Base-by-base conservation (phyloP, 1,140 invertebrate genomes). In the Bemisia tabaci region DNA sequence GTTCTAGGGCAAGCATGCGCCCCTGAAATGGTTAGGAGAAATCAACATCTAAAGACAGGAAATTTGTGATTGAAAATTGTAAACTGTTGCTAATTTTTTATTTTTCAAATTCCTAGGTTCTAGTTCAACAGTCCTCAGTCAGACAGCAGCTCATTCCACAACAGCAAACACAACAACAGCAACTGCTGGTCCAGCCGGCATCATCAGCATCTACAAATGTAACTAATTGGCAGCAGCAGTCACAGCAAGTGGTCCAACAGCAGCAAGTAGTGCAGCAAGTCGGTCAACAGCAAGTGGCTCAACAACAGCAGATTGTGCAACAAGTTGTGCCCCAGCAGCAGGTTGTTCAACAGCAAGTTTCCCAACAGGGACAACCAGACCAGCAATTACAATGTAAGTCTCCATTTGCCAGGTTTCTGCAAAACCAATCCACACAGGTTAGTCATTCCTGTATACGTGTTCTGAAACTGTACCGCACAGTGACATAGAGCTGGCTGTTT, bases 191-290 rank as follows among this genome's bases (percentile, higher is more conserved):
- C 0, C 81, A 80, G 12, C 75, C 12, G 61, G 68, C 2, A 60
- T 66, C 5, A 65, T 69, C 25, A 12, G 68, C 39, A 39, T 64
- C 2, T 33, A 63, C 23, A 58, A 17, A 5, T 48, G 33, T 5
- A 48, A 5, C 33, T 5, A 48, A 48, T 48, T 48, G 33, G 33
- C 33, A 48, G 33, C 33, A 48, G 33, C 33, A 48, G 33, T 17
- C 33, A 9, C 33, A 71, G 26, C 70, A 69, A 65, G 63, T 65
- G 23, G 25, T 65, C 2, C 69, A 67, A 63, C 65, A 72, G 68
- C 82, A 83, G 66, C 80, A 81, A 73, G 81, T 81, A 0, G 82
- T 81, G 12, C 76, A 83, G 12, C 80, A 82, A 64, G 33, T 48
- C 17, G 33, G 5, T 48, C 33, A 48, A 17, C 33, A 48, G 33